Base-by-base conservation (phyloP, 2,797 vertebrate genomes). In the Morus bassanus region DNA sequence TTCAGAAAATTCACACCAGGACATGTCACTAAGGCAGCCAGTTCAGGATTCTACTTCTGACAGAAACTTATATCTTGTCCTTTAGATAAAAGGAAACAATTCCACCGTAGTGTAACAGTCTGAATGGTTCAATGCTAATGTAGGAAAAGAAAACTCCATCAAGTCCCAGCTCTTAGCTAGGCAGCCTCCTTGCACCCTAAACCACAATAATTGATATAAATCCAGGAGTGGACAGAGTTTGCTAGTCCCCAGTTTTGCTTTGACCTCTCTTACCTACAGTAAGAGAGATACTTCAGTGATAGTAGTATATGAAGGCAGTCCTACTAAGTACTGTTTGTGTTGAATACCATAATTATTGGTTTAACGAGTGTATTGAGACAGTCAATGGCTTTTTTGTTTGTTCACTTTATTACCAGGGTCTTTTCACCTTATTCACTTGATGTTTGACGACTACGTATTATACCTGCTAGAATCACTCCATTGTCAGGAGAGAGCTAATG, bases 371-470 rank as follows among this genome's bases (percentile, higher is more conserved):
- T 88, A 91, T 86, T 91, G 89, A 96, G 69, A 86, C 33, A 80
- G 65, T 95, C 83, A 95, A 95, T 93, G 76, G 69, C 70, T 95
- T 96, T 96, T 96, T 87, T 89, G 59, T 96, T 92, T 95, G 57
- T 95, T 95, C 77, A 46, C 59, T 95, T 96, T 84, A 91, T 92
- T 72, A 33, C 57, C 98, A 99, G 99, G 99, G 33, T 99, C 99
- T 76, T 99, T 99, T 95, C 99, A 99, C 97, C 98, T 99, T 96
- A 99, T 99, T 92, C 99, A 99, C 85, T 98, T 99, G 97, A 99
- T 99, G 99, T 99, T 99, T 67, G 99, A 99, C 91, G 99, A 99
- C 97, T 99, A 99, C 5, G 99, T 99, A 78, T 98, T 99, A 88
- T 99, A 99, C 98, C 98, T 99, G 96, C 97, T 99, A 97, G 99